phyloP scores from a whole-genome alignment of 2,888 invertebrate genomes.

The Dynastes tityus region DNA sequence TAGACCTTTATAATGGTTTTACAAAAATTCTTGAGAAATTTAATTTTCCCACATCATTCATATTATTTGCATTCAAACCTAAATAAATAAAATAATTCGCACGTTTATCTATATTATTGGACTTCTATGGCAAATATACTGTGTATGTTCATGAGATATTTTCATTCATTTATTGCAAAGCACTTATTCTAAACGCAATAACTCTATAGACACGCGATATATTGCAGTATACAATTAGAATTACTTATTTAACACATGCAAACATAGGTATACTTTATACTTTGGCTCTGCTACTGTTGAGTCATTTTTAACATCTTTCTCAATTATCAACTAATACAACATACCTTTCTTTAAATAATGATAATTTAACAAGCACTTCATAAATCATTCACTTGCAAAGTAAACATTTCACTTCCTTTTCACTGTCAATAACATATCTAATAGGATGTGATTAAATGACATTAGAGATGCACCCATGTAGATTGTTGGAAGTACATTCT shows the following conservation, averaged over 20 bases:
- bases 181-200: too few species aligned
- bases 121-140: background rate
- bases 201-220: too few species aligned
- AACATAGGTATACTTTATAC: too few species aligned
- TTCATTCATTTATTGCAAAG: background rate
- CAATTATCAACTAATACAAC: too few species aligned
- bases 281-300: too few species aligned
- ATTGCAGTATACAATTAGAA: too few species aligned
- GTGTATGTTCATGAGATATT: background rate
- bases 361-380: background rate
- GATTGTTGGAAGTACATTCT: too few species aligned
- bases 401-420: constrained; percentile 23
- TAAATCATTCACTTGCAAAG: background rate
- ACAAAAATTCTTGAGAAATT: too few species aligned
- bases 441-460: background rate
- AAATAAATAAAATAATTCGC: background rate
- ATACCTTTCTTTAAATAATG: background rate
- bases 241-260: too few species aligned
- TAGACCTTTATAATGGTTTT: too few species aligned
- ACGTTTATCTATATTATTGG: background rate
- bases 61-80: background rate
- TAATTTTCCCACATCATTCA: background rate
- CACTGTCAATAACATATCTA: constrained; percentile 2
- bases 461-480: background rate
- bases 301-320: too few species aligned